Conservation (phyloP, 2,888 invertebrate genomes). For the Caenorhabditis japonica region DNA sequence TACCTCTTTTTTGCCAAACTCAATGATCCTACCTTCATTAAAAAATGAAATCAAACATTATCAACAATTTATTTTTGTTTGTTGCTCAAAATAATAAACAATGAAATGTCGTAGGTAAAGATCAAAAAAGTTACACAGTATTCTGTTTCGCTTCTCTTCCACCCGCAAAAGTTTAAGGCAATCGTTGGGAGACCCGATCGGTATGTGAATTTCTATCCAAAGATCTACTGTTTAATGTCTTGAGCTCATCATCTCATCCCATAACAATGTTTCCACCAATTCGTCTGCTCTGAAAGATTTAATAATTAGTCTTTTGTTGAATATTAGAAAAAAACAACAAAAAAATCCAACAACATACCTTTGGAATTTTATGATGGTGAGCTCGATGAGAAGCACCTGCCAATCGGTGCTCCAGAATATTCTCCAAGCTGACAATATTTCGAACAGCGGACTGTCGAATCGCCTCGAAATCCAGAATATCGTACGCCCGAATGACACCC, state of each 20-base stretch:
- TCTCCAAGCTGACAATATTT: slow-evolving; percentile 38
- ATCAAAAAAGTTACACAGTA: slow-evolving; percentile 37
- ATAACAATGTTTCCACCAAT: slow-evolving; percentile 53
- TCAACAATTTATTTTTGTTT: too few species aligned
- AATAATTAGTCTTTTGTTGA: too few species aligned
- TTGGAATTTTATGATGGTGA: slow-evolving; percentile 33
- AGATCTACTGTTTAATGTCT: background rate
- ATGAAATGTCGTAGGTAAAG: too few species aligned
- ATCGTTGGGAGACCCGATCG: slow-evolving; percentile 19
- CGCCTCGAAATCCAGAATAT: slow-evolving; percentile 32
- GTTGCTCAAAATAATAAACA: too few species aligned
- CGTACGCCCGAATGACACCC: slow-evolving; percentile 28
- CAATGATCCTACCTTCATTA: too few species aligned
- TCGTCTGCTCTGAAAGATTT: slow-evolving; percentile 46
- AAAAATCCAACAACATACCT: slow-evolving; percentile 17
- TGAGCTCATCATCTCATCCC: slow-evolving; percentile 17
- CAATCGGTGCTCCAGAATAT: slow-evolving; percentile 33
- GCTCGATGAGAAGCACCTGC: slow-evolving; percentile 8
- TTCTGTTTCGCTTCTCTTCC: slow-evolving; percentile 23
- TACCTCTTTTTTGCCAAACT: too few species aligned
- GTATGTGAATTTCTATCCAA: background rate
- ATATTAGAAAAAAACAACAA: too few species aligned
- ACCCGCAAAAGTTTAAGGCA: slow-evolving; percentile 8
- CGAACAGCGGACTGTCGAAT: slow-evolving; percentile 36
- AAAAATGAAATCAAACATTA: too few species aligned